These are phyloP conservation scores for Dryoscopus gambensis DNA, from an alignment of 2,113 vertebrate genomes.

Conservation along the genomic window DNA sequence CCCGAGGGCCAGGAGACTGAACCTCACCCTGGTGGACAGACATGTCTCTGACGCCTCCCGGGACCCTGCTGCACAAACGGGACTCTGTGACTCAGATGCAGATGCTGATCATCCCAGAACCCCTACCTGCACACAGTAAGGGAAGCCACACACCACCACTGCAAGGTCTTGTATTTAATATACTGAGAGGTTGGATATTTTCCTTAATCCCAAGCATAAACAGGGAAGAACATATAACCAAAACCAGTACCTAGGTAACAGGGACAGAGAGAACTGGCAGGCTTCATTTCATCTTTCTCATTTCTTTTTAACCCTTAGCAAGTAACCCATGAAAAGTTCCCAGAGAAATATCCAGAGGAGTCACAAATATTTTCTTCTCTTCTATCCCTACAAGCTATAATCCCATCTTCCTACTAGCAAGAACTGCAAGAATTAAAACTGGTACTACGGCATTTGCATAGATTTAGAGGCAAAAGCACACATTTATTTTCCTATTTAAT, in stretches of 20 bases:
- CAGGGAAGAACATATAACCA: not conserved
- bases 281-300: not conserved
- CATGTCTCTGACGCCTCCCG: not conserved
- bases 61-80: not conserved
- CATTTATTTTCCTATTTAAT: no score
- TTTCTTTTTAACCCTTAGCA: not conserved
- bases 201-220: not conserved
- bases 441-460: not conserved
- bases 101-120: not conserved
- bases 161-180: not conserved
- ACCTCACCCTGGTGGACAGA: accelerated
- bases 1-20: not conserved
- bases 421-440: not conserved
- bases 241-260: not conserved
- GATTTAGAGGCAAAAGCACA: not conserved
- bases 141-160: not conserved
- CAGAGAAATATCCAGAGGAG: not conserved
- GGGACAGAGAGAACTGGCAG: not conserved
- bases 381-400: not conserved
- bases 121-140: not conserved
- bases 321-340: accelerated
- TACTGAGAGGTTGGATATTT: not conserved
- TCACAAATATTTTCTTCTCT: not conserved
- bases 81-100: not conserved
- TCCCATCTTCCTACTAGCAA: not conserved